Conservation (phyloP, 2,888 invertebrate species). For the Isoperla grammatica region DNA sequence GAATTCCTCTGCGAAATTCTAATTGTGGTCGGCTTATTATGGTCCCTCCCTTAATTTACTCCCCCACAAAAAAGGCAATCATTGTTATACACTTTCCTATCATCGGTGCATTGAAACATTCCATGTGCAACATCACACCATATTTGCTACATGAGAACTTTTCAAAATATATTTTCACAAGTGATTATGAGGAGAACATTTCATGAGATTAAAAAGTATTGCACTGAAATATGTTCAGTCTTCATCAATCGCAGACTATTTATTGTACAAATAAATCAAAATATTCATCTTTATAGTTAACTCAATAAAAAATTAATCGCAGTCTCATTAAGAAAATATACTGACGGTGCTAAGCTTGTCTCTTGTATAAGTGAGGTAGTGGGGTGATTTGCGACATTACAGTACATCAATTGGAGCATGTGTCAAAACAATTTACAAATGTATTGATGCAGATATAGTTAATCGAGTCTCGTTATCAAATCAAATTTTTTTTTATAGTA, state of each 20-base stretch:
- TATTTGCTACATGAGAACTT: conserved; percentile 11
- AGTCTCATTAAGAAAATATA: conserved; percentile 23
- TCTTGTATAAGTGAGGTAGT: conserved; percentile 21
- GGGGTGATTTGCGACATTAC: conserved; percentile 18
- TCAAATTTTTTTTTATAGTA: too few species aligned
- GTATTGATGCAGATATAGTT: too few species aligned
- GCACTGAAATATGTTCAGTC: conserved; percentile 27
- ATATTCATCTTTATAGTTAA: conserved; percentile 8
- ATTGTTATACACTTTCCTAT: conserved; percentile 5
- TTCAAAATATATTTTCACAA: conserved; percentile 17
- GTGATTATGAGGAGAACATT: conserved; percentile 5
- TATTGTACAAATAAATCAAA: conserved; percentile 26
- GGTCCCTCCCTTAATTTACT: conserved; percentile 25
- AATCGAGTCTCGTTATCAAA: too few species aligned
- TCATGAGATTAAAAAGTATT: conserved; percentile 25
- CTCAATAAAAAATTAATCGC: conserved; percentile 17
- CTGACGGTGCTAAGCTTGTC: conserved; percentile 22
- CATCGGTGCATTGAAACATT: conserved; percentile 17
- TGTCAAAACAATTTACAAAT: conserved; percentile 2
- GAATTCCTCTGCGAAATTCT: conserved; percentile 17
- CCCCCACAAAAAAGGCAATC: conserved; percentile 12
- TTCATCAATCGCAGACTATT: conserved; percentile 20
- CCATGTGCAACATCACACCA: conserved; percentile 18
- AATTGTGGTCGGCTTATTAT: conserved; percentile 24
- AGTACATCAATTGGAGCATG: background rate